phyloP scores from a whole-genome alignment of 2,888 invertebrate genomes.

The Zelleria hepariella region DNA sequence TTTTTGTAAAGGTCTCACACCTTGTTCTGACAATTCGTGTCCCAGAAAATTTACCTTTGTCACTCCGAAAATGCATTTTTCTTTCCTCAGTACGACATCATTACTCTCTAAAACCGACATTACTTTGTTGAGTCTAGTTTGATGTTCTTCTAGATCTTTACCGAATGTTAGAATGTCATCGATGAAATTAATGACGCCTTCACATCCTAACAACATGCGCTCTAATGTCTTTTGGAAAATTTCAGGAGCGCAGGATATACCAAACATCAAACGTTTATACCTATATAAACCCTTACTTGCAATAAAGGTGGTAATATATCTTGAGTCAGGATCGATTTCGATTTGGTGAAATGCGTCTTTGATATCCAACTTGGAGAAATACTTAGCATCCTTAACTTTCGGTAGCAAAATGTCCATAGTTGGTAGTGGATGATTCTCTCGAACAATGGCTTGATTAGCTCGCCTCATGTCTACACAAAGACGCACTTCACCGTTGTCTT shows the following conservation, averaged over 20 bases:
- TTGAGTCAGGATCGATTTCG: slow-evolving; percentile 14
- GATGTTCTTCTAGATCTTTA: background rate
- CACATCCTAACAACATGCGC: slow-evolving; percentile 16
- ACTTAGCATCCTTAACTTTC: slow-evolving; percentile 17
- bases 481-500: slow-evolving; percentile 4
- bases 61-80: slow-evolving; percentile 2
- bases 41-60: background rate
- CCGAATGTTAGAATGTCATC: slow-evolving; percentile 20
- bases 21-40: slow-evolving; percentile 11
- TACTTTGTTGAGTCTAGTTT: background rate
- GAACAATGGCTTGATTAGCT: slow-evolving; percentile 18
- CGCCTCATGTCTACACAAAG: slow-evolving; percentile 5
- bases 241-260: slow-evolving; percentile 3
- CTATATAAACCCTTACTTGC: slow-evolving; percentile 14
- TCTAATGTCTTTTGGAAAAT: slow-evolving; percentile 12
- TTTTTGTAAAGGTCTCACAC: slow-evolving; percentile 17
- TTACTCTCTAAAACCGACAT: background rate
- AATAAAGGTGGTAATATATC: slow-evolving; percentile 23
- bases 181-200: slow-evolving; percentile 20
- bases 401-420: slow-evolving; percentile 21
- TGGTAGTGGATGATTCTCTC: slow-evolving; percentile 24
- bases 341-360: slow-evolving; percentile 22
- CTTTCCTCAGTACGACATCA: background rate
- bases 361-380: slow-evolving; percentile 19
- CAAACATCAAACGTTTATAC: slow-evolving; percentile 4